Evolutionary conservation across 2,113 vertebrate genomes (phyloP), one percentile per base, ranked within the genome.

Genomic region (Hylia prasina): DNA sequence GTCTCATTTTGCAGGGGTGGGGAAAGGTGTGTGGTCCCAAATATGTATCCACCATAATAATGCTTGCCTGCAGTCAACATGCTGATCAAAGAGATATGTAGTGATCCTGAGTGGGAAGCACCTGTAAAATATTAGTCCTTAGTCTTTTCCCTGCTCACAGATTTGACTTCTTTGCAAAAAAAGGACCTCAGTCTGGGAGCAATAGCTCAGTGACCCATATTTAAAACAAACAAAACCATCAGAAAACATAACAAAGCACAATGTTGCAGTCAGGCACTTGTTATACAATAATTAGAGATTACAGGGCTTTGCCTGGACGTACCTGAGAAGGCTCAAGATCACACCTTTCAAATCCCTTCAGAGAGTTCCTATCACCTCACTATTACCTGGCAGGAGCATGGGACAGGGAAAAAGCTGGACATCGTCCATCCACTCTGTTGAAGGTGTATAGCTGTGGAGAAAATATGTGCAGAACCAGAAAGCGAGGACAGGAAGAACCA

Each of bases 251-350:
- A 15, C 13, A 85, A 88, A 51, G 8, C 24, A 64, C 24, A 48
- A 13, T 0, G 3, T 13, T 5, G 1, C 5, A 71, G 9, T 85
- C 10, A 82, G 42, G 9, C 21, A 58, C 8, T 33, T 66, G 30
- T 51, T 69, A 35, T 11, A 40, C 7, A 61, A 13, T n/a, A 61
- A 65, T 5, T 33, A 30, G n/a, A 48, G 9, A 47, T 21, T 63
- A 47, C 9, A 54, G 28, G 20, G 3, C 17, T 81, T 1, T 1
- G 3, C 12, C 18, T 1, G 5, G 57, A 12, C 11, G 6, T 40
- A 35, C 16, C 18, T 30, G 30, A 68, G 75, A 71, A 82, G 15
- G 33, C 15, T 47, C 14, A 27, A 48, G 15, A 6, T 39, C 16
- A 58, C 27, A 24, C 2, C 9, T 78, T 82, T 60, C 23, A 5